Evolutionary conservation across 2,113 vertebrate genomes (phyloP), one percentile per base, ranked within the genome.

Genomic region (Bucco capensis): DNA sequence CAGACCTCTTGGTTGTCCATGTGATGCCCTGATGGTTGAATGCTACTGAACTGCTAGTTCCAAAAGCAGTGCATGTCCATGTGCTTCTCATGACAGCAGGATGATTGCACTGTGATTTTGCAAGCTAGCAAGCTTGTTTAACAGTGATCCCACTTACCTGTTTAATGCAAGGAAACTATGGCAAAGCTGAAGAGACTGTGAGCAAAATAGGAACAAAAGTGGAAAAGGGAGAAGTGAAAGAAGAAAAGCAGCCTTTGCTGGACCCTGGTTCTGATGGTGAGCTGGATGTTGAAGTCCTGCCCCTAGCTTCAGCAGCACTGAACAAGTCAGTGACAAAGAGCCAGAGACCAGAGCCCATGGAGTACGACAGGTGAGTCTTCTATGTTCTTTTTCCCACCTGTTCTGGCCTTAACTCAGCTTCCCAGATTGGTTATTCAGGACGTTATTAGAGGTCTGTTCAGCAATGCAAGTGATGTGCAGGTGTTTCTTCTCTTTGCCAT

Each of bases 331-430:
- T 98, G 40, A 98, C 97, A 1, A 92, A 88, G 25, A 92, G 95
- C n/a, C 97, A 97, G 92, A 97, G 49, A 94, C 96, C 98, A 9
- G 97, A 98, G 86, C 95, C 97, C 82, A 98, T 97, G 2, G 98
- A 99, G 18, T 98, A 98, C 46, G 98, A 98, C 67, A 97, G 97
- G 99, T 98, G 92, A 95, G 73, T 78, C 33, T 3, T 82, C 77
- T 67, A 44, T 3, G 2, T 64, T 35, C 44, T 67, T 44, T 83
- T 35, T 81, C 25, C 11, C 33, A 40, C 25, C 14, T 80, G 28
- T 42, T 28, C 22, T 74, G 33, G 28, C 42, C 46, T 72, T 88
- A 42, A 42, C 14, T 11, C 46, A 53, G 17, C 33, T 78, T 78
- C 47, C 69, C 51, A n/a, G 15, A 6, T 10, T 77, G 35, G 14